Percentiles rank a stretch among this genome's conserved stretches.
phyloP scores from a whole-genome alignment of 2,113 vertebrate genomes.

The Paramormyrops kingsleyae region DNA sequence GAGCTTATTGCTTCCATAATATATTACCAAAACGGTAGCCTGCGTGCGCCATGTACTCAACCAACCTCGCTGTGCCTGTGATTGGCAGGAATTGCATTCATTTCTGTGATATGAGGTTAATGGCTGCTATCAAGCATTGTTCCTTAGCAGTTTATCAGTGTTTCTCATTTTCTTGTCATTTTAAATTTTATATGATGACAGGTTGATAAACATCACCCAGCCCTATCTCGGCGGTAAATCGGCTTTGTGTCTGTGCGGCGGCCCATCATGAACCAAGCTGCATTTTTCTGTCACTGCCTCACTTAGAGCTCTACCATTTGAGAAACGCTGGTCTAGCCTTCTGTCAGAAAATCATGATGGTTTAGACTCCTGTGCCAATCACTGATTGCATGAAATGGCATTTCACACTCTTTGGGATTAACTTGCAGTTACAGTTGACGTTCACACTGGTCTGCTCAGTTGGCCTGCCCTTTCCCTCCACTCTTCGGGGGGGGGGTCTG shows the following conservation, averaged over 20 bases:
- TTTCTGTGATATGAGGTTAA: not conserved
- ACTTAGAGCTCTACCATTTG: not conserved
- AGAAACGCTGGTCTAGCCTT: not conserved
- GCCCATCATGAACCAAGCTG: not conserved
- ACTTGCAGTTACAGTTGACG: not conserved
- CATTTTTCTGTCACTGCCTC: too few species aligned
- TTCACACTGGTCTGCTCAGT: not conserved
- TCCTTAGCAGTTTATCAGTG: not conserved
- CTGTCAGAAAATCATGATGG: not conserved
- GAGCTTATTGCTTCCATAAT: not conserved
- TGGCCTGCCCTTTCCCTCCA: not conserved
- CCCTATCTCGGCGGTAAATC: not conserved
- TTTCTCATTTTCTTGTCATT: not conserved
- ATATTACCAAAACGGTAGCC: not conserved
- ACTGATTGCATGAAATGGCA: not conserved
- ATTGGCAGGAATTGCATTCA: not conserved
- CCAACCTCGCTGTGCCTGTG: not conserved
- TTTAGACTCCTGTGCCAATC: not conserved
- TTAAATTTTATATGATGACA: not conserved
- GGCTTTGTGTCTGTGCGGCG: not conserved
- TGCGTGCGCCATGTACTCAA: not conserved
- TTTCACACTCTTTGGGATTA: not conserved
- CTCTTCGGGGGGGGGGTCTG: not conserved
- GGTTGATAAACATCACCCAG: not conserved
- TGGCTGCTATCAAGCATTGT: not conserved